Percentiles rank a stretch among this genome's conserved stretches.
phyloP scores from a whole-genome alignment of 1,140 invertebrate species.

The Macrobrachium rosenbergii region DNA sequence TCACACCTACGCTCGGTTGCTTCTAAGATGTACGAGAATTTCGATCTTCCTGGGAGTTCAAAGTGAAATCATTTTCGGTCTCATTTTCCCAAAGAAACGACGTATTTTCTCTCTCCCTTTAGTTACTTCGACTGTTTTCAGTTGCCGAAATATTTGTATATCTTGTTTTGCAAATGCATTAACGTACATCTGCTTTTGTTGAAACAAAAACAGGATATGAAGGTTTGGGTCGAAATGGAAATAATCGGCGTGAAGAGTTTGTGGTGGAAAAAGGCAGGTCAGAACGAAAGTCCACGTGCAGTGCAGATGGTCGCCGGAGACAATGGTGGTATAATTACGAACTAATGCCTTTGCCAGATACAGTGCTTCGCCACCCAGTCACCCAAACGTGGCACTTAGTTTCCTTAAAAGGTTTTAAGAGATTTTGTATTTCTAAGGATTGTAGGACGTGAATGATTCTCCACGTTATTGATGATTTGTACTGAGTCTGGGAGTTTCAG shows the following conservation, averaged over 20 bases:
- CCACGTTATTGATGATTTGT: too few relatives aligned
- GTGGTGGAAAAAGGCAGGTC: background rate
- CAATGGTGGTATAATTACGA: conserved; percentile 48
- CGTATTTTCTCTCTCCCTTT: too few relatives aligned
- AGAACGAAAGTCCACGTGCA: conserved; percentile 21
- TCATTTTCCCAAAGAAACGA: background rate
- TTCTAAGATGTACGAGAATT: background rate
- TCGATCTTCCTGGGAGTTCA: background rate
- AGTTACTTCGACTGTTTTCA: too few relatives aligned
- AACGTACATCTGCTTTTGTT: background rate
- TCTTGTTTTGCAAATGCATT: background rate
- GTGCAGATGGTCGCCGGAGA: conserved; percentile 18
- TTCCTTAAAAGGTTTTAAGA: too few relatives aligned
- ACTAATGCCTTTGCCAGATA: conserved; percentile 51
- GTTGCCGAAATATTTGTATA: too few relatives aligned
- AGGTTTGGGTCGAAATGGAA: too few relatives aligned
- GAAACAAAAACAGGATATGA: background rate
- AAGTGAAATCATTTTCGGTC: background rate
- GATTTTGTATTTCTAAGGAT: too few relatives aligned
- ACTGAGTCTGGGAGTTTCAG: background rate
- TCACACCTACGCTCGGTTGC: conserved; percentile 11
- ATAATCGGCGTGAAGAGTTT: background rate
- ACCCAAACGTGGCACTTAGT: background rate
- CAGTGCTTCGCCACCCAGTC: background rate
- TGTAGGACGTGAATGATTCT: too few relatives aligned